A percentile compares a stretch with the other conserved stretches of the same genome.
These are phyloP conservation scores for Melanocharis versteri DNA, from an alignment of 2,113 vertebrate species.

Conservation along the genomic window DNA sequence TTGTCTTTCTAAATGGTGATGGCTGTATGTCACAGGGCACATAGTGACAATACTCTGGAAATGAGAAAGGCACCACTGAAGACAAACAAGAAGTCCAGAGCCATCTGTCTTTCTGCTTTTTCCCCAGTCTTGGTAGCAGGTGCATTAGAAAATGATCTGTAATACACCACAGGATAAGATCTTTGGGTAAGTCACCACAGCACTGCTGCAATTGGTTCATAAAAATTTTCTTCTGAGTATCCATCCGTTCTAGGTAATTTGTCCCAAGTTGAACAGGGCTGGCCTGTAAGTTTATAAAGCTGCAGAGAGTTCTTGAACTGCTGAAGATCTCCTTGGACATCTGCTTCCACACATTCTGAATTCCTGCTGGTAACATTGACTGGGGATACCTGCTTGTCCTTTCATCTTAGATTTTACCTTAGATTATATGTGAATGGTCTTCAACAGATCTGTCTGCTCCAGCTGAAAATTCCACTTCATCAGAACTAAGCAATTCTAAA, in stretches of 20 bases:
- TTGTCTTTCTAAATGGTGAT: background rate
- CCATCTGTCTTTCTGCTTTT: background rate
- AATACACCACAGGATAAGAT: background rate
- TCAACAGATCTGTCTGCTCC: background rate
- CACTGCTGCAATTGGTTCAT: background rate
- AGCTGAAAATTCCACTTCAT: background rate
- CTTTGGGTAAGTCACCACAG: background rate
- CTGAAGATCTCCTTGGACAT: background rate
- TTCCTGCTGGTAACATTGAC: background rate
- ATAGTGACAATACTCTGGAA: background rate
- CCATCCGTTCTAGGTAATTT: background rate
- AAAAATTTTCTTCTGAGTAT: background rate
- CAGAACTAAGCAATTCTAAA: background rate
- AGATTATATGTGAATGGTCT: background rate
- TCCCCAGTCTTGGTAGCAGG: background rate
- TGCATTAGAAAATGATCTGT: background rate
- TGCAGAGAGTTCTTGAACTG: background rate
- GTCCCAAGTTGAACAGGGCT: background rate
- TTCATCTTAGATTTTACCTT: background rate
- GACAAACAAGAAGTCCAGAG: background rate
- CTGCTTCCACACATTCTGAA: background rate
- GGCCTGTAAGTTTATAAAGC: background rate
- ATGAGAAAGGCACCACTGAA: background rate
- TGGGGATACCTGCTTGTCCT: background rate
- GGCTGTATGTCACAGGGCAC: background rate